Conservation (phyloP, 2,888 invertebrate genomes). For the Meta bourneti region DNA sequence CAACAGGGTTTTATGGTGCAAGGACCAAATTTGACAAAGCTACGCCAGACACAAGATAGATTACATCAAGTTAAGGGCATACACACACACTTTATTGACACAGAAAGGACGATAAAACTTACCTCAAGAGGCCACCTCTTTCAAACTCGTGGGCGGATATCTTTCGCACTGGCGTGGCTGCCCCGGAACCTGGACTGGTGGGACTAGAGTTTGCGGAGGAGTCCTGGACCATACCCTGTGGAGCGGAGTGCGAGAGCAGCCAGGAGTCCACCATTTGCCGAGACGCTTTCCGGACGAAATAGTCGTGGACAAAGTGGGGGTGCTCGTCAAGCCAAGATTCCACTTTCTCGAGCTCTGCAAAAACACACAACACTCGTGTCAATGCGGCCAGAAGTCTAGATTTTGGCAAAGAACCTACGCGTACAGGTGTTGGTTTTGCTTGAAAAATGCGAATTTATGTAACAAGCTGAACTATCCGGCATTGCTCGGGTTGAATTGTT, state of each 20-base stretch:
- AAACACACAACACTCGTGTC: background rate
- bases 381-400: background rate
- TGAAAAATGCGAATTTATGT: too few relatives aligned
- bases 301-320: slow-evolving; percentile 96
- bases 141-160: slow-evolving; percentile 98
- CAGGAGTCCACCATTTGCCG: slow-evolving; percentile 95
- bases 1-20: too few relatives aligned
- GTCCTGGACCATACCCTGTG: slow-evolving; percentile 79
- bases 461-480: too few relatives aligned
- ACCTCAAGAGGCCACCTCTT: slow-evolving; percentile 88
- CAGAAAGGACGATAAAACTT: too few relatives aligned
- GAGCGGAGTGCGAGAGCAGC: slow-evolving; percentile 88
- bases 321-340: slow-evolving; percentile 98
- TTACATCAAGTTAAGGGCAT: too few relatives aligned
- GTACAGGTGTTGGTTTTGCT: too few relatives aligned
- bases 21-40: too few relatives aligned
- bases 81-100: too few relatives aligned
- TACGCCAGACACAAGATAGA: too few relatives aligned
- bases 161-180: slow-evolving; percentile 94
- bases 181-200: slow-evolving; percentile 87
- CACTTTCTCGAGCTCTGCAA: slow-evolving; percentile 42
- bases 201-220: slow-evolving; percentile 78
- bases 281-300: slow-evolving; percentile 95
- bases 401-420: too few relatives aligned
- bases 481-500: too few relatives aligned